Percentiles rank a stretch among this genome's conserved stretches.
Conservation (phyloP, 1,140 invertebrate genomes). For the Apolygus lucorum region DNA sequence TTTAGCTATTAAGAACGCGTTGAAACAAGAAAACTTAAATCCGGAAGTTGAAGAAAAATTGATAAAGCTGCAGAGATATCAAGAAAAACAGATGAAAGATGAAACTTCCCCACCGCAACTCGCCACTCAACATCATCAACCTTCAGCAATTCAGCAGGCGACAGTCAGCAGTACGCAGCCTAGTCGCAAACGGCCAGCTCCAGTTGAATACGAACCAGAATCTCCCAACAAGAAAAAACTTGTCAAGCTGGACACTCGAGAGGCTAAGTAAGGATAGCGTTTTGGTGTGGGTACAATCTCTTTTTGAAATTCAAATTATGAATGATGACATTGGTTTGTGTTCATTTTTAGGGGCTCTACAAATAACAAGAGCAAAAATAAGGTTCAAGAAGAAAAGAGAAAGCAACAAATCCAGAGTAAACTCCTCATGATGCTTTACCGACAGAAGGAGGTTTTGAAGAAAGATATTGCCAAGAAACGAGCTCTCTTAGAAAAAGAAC, state of each 20-base stretch:
- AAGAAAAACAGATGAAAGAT: slow-evolving; percentile 66
- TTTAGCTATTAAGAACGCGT: slow-evolving; percentile 68
- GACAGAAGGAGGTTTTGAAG: slow-evolving; percentile 85
- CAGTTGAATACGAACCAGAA: slow-evolving; percentile 11
- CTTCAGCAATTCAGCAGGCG: neutral
- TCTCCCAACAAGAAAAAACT: slow-evolving; percentile 23
- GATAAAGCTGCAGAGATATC: slow-evolving; percentile 75
- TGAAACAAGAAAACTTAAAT: slow-evolving; percentile 78
- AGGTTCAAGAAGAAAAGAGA: slow-evolving; percentile 43
- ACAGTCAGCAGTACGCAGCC: slow-evolving; percentile 1
- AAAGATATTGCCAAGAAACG: slow-evolving; percentile 89
- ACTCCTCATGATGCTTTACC: slow-evolving; percentile 57
- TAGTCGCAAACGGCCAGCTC: slow-evolving; percentile 1
- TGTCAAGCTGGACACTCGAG: slow-evolving; percentile 22
- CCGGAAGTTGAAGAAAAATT: slow-evolving; percentile 90
- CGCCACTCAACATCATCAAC: neutral
- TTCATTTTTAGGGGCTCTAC: slow-evolving; percentile 13
- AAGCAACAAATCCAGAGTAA: slow-evolving; percentile 46
- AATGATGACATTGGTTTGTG: neutral
- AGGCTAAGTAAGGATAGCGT: slow-evolving; percentile 24
- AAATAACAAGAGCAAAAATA: slow-evolving; percentile 27
- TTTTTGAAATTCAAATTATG: neutral
- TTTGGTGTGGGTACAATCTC: neutral
- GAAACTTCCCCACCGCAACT: too few relatives aligned
- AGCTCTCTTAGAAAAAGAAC: slow-evolving; percentile 78